Percentiles rank a stretch among this genome's conserved stretches.
Conservation (phyloP, 30 jellyfish, hydroid and myxozoan species). For the Aurelia aurita complex sp. Pacific region DNA sequence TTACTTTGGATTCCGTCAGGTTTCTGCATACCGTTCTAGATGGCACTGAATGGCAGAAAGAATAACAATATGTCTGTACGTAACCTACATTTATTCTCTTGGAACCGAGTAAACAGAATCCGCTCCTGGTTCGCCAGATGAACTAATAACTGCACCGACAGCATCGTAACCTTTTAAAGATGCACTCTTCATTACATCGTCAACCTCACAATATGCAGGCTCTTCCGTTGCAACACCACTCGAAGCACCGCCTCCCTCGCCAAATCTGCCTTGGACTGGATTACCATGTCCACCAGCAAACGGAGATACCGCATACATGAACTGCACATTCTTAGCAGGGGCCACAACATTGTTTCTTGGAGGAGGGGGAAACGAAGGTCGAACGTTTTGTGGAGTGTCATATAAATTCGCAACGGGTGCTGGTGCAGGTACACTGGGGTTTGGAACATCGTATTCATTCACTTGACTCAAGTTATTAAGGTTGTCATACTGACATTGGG, state of each 20-base stretch:
- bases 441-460: background rate
- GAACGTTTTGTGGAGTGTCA: background rate
- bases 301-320: slow-evolving; percentile 66
- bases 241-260: background rate
- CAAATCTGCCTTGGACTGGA: slow-evolving; percentile 25
- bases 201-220: slow-evolving; percentile 55
- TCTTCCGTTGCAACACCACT: slow-evolving; percentile 9
- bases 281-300: slow-evolving; percentile 49
- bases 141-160: slow-evolving; percentile 39
- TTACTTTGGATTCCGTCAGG: too few relatives aligned
- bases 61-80: too few relatives aligned
- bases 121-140: background rate
- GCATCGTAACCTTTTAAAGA: slow-evolving; percentile 40
- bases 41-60: too few relatives aligned
- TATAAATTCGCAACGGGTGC: background rate
- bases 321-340: slow-evolving; percentile 25
- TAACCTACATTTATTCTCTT: slow-evolving; percentile 16
- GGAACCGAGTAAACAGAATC: slow-evolving; percentile 50
- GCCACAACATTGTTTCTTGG: background rate
- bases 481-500: background rate
- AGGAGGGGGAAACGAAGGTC: background rate
- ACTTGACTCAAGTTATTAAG: background rate
- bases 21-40: too few relatives aligned
- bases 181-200: slow-evolving; percentile 12
- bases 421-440: background rate